phyloP scores from a whole-genome alignment of 2,113 vertebrate species.

The Catagonus wagneri region DNA sequence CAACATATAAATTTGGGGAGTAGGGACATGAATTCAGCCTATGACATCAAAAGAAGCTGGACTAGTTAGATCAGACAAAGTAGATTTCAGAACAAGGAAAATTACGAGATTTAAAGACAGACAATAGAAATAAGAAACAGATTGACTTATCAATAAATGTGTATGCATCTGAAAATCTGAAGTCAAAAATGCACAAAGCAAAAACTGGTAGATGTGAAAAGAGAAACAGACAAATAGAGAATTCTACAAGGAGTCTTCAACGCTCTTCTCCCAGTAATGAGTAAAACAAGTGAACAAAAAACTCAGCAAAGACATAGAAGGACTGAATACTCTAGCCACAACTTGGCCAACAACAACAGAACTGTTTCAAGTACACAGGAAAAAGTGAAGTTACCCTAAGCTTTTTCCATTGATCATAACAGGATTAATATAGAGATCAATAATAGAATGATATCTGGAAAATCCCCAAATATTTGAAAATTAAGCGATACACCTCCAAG shows the following conservation, averaged over 20 bases:
- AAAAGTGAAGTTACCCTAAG: not conserved
- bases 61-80: not conserved
- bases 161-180: not conserved
- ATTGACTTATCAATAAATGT: not conserved
- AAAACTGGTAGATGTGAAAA: not conserved
- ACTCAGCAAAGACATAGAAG: not conserved
- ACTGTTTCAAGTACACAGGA: not conserved
- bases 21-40: not conserved
- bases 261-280: not conserved
- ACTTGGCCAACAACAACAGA: not conserved
- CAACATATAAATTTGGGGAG: not conserved
- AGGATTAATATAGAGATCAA: not conserved
- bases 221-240: not conserved
- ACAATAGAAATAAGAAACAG: not conserved
- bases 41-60: not conserved
- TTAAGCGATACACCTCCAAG: not conserved
- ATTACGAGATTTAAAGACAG: not conserved
- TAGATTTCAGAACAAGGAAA: not conserved
- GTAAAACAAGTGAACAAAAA: not conserved
- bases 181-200: not conserved
- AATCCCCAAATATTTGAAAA: not conserved
- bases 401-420: not conserved
- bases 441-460: not conserved
- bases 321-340: not conserved
- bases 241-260: not conserved